Evolutionary conservation across 2,797 vertebrate genomes (phyloP).

Genomic region (Mallotus villosus): DNA sequence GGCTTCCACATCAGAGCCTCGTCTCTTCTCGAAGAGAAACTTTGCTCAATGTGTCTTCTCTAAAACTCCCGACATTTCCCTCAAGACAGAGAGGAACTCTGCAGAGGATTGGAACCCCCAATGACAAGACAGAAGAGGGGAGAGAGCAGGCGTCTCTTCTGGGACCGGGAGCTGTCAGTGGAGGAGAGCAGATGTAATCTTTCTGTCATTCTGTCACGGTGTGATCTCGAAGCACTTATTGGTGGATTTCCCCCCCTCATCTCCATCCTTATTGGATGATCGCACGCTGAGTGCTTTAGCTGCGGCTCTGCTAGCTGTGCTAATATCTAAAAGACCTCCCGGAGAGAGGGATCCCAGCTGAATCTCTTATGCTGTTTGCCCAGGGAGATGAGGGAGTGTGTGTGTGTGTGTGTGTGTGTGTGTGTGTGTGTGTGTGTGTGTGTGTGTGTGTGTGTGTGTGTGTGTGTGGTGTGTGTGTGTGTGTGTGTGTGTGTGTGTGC

Average conservation of each 20-base stretch:
- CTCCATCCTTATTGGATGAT: constrained; percentile 12
- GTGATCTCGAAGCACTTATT: neutral
- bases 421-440: constrained; percentile 7
- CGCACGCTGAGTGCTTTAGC: constrained; percentile 3
- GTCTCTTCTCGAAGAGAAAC: constrained; percentile 11
- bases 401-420: constrained; percentile 21
- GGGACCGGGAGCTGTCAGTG: constrained; percentile 30
- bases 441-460: constrained; percentile 35
- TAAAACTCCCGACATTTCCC: constrained; percentile 42
- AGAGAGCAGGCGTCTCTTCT: constrained; percentile 28
- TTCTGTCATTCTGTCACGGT: constrained; percentile 46
- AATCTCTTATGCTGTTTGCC: constrained; percentile 73
- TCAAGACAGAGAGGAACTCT: constrained; percentile 43
- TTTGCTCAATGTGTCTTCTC: constrained; percentile 37
- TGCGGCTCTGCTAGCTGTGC: constrained; percentile 70
- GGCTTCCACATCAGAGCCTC: neutral
- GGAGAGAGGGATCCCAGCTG: constrained; percentile 60
- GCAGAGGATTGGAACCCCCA: constrained; percentile 32
- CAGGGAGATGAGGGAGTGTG: constrained; percentile 53
- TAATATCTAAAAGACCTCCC: constrained; percentile 72
- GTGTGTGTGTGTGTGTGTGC: constrained; percentile 37
- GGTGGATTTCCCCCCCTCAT: neutral
- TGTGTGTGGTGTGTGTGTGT: constrained; percentile 21
- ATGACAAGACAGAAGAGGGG: constrained; percentile 32
- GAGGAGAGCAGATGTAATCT: constrained; percentile 52